A percentile compares a stretch with the other conserved stretches of the same genome.
phyloP scores from a whole-genome alignment of 2,113 vertebrate species.

The Pantherophis guttatus region DNA sequence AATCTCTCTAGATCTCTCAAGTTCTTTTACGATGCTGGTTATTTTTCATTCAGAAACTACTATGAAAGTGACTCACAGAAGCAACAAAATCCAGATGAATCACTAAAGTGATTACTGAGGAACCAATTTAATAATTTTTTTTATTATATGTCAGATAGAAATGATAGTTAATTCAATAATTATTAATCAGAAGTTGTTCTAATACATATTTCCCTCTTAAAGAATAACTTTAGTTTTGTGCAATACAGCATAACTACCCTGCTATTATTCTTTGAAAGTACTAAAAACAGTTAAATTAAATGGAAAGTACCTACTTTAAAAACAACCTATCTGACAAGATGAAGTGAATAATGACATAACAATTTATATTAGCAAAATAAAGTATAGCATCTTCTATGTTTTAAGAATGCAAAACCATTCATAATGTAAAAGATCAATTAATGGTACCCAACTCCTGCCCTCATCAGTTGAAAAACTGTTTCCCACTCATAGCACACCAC shows the following conservation, averaged over 20 bases:
- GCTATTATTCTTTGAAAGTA: background rate
- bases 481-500: background rate
- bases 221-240: background rate
- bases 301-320: background rate
- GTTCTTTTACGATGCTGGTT: background rate
- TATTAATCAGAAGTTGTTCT: background rate
- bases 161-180: slow-evolving; percentile 17
- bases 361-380: background rate
- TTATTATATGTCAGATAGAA: slow-evolving; percentile 30
- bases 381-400: background rate
- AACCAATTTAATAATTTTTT: slow-evolving; percentile 43
- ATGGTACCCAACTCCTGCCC: background rate
- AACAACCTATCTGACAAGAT: background rate
- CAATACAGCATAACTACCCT: background rate
- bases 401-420: background rate
- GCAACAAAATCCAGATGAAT: slow-evolving; percentile 38
- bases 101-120: slow-evolving; percentile 29
- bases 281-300: background rate
- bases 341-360: background rate
- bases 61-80: slow-evolving; percentile 47
- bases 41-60: slow-evolving; percentile 20
- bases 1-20: background rate
- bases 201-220: slow-evolving; percentile 7
- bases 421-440: background rate
- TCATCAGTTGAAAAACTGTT: background rate